Evolutionary conservation across 2,113 vertebrate species (phyloP), one percentile per base, ranked within the genome.

Genomic region (Oryzias melastigma): DNA sequence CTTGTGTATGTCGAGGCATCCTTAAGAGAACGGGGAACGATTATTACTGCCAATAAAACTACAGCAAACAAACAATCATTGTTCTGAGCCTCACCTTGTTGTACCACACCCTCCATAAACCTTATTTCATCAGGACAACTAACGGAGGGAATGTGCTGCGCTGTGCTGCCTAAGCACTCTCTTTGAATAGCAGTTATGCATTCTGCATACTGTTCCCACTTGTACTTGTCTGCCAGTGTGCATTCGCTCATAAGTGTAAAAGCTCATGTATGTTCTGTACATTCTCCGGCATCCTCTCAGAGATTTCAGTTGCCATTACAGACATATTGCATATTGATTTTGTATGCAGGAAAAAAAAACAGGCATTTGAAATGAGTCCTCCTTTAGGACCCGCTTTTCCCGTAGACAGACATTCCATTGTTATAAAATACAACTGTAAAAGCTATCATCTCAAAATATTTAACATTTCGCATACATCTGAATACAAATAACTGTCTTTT

Each of bases 161-260:
- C 81, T 90, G 81, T 91, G 89, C 90, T 86, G 84, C 75, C 68
- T 89, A 91, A 91, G 90, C 91, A 91, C 68, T 88, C 86, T 85
- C 75, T 62, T 55, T 56, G 80, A 89, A 86, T 79, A 84, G 78
- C 81, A 71, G 67, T 71, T 55, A 75, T 78, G 52, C 65, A 83
- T 82, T 68, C 52, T 73, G 55, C 74, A 77, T 45, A 44, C 74
- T 64, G 78, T 80, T 62, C 48, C 64, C 67, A 73, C 44, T 55
- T 72, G 78, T 75, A 82, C 68, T 67, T 79, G 69, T 53, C 56
- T 43, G n/a, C 66, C 58, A 68, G 63, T 29, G 57, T 68, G 29
- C 52, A 45, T 27, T 46, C 55, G 52, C 71, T 56, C 53, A 69
- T 44, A 43, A 51, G 58, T 41, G 64, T 71, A 61, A 68, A 58